Conservation (phyloP, 2,113 vertebrate species). For the Colaptes auratus region DNA sequence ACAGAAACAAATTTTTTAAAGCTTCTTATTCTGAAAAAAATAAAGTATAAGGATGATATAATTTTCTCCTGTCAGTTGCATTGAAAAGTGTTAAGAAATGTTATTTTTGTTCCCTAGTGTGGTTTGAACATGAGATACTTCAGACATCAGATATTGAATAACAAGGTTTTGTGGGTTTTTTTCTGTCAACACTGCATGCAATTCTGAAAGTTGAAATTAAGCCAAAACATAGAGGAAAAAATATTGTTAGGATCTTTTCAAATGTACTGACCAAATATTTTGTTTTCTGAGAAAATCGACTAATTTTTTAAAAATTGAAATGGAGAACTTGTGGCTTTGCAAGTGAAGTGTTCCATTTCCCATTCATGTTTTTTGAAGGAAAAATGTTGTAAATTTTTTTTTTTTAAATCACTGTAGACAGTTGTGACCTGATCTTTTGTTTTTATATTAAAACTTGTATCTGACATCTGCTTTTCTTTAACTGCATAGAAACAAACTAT, state of each 20-base stretch:
- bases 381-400: neutral
- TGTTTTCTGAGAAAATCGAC: neutral
- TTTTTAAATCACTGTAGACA: neutral
- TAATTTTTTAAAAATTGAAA: neutral
- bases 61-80: neutral
- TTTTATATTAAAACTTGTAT: neutral
- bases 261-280: neutral
- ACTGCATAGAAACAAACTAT: neutral
- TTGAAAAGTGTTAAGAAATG: neutral
- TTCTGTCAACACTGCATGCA: neutral
- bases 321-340: neutral
- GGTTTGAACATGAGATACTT: neutral
- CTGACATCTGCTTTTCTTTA: neutral
- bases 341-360: neutral
- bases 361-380: neutral
- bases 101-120: neutral
- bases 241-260: neutral
- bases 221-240: neutral
- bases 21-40: neutral
- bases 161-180: neutral
- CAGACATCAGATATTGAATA: neutral
- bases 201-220: neutral
- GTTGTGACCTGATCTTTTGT: neutral
- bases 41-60: neutral
- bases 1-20: slow-evolving; percentile 6